Evolutionary conservation across 1,140 invertebrate species (phyloP).

Genomic region (Drosophila aff.): DNA sequence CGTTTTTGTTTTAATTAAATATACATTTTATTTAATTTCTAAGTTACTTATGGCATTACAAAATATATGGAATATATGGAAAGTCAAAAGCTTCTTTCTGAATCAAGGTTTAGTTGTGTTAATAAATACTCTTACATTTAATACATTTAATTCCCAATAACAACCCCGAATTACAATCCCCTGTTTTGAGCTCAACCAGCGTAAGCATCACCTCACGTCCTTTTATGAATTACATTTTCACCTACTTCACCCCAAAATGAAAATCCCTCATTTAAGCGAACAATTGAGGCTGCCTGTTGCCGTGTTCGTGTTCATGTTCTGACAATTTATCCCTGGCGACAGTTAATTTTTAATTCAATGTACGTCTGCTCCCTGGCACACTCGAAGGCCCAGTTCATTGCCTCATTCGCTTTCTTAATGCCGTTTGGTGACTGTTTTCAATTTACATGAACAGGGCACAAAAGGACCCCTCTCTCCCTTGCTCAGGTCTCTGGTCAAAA

Average conservation of each 20-base stretch:
- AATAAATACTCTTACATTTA: not conserved
- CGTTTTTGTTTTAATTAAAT: too few relatives aligned
- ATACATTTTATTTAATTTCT: too few relatives aligned
- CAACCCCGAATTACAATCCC: not conserved
- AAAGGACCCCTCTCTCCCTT: constrained; percentile 32
- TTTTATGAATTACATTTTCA: constrained; percentile 15
- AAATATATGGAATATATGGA: too few relatives aligned
- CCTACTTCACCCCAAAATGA: constrained; percentile 1
- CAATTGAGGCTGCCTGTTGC: constrained; percentile 20
- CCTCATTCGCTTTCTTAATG: constrained; percentile 67
- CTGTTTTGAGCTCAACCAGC: not conserved
- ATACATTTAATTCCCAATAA: not conserved
- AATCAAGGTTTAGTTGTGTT: not conserved
- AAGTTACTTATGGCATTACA: too few relatives aligned
- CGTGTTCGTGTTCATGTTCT: constrained; percentile 41
- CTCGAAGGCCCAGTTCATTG: constrained; percentile 57
- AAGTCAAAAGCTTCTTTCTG: too few relatives aligned
- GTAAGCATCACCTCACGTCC: constrained; percentile 1
- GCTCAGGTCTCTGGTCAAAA: constrained; percentile 27
- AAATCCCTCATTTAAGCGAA: constrained; percentile 20
- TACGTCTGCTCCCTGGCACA: constrained; percentile 45
- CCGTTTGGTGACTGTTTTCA: constrained; percentile 76
- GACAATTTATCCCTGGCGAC: constrained; percentile 67
- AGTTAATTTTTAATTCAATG: constrained; percentile 80
- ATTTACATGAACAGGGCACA: constrained; percentile 69